Base-by-base conservation (phyloP, 2,888 invertebrate genomes). In the Tuberolachnus salignus region DNA sequence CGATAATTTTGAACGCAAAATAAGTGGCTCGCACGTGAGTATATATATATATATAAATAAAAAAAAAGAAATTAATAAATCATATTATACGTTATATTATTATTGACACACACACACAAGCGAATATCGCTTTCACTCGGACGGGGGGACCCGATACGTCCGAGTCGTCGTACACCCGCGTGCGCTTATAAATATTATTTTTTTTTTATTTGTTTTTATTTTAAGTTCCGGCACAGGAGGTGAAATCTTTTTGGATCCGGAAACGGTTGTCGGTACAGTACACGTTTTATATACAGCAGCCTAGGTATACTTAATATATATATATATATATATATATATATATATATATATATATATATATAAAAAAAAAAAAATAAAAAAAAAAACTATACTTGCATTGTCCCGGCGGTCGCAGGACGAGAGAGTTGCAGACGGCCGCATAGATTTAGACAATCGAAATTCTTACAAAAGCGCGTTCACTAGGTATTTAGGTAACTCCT, bases 21-120 rank as follows among this genome's bases (percentile, higher is more conserved):
- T 34, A 72, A 72, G 72, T 72, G 72, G 72, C 72, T 72, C 72
- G 72, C 61, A 51, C 61, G 72, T 72, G 72, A 72, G 72, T 72
- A 72, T n/a, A n/a, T n/a, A n/a, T n/a, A n/a, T n/a, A n/a, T n/a
- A n/a, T n/a, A n/a, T 72, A 34, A 61, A 63, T 72, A 19, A 61
- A 51, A 42, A 71, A 72, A 72, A 72, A 72, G 49, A 72, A 72
- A 72, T 72, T 61, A 72, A 63, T 51, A 72, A 72, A 72, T 61
- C 61, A 16, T 72, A 34, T 16, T 63, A 51, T 51, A 51, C 14
- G 19, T 4, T 34, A 4, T 34, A 34, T 6, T 34, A 34, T 34
- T 55, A 66, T 46, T 11, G 44, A 46, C 71, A 71, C 71, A 46
- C 49, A 13, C 59, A n/a, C 14, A 19, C 26, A n/a, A 9, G 19